Base-by-base conservation (phyloP, 2,113 vertebrate genomes). In the Phalacrocorax brasilianus region DNA sequence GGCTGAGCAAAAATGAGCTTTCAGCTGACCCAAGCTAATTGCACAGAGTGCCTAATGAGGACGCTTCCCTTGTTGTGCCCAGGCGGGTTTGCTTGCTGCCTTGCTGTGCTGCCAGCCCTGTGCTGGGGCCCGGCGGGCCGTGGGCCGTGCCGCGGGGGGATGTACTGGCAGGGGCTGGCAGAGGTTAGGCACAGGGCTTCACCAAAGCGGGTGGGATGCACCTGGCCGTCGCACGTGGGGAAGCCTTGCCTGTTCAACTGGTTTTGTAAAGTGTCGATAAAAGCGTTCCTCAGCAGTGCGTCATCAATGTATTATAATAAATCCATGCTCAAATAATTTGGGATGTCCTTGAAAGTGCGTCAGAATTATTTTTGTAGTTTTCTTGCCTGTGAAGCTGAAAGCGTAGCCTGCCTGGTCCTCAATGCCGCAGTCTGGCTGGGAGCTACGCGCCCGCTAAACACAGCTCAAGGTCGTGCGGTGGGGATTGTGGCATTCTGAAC, bases 11-110 rank as follows among this genome's bases (percentile, higher is more conserved):
- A 93, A 94, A 89, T 61, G 52, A 16, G 27, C 66, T 62, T 91
- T 92, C 52, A 85, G 24, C 73, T 76, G 23, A 30, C 32, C 76
- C 13, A 12, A 38, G 74, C 28, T 93, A 63, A 91, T 91, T 84
- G 21, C 28, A 6, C 0, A 0, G 42, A 45, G 9, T 0, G 1
- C 40, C 59, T 75, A 55, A 82, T 0, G 11, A 87, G 65, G 58
- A 42, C 58, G 81, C 33, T 49, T 23, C 35, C 0, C 1, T 23
- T 58, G 14, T 3, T 13, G 79, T 58, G 63, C 72, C 55, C 44
- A 32, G 58, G 42, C 55, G 86, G 71, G n/a, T 45, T 49, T 13
- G 35, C 42, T 24, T 23, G 44, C 32, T 81, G 78, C 47, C 24
- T 20, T 47, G 38, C 81, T 14, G 33, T 50, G 84, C 50, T 79